Percentiles rank a stretch among this genome's conserved stretches.
These are phyloP conservation scores for Malacosoma neustria DNA, from an alignment of 2,888 invertebrate species.

Conservation along the genomic window DNA sequence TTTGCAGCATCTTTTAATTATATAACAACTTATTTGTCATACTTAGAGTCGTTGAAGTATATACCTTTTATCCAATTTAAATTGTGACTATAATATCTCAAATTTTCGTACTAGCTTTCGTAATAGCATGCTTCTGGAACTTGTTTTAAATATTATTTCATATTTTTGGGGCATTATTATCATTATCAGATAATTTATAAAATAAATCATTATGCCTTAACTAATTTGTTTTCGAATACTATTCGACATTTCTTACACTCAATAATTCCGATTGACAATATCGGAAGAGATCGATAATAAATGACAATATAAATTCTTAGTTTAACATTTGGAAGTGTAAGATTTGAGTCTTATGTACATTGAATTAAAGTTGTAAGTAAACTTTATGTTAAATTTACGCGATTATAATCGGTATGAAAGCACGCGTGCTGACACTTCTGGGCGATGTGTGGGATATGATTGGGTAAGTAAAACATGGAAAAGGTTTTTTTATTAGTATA, in stretches of 20 bases:
- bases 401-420: conserved; percentile 13
- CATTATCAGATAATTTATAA: conserved; percentile 11
- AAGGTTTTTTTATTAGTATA: conserved; percentile 16
- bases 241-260: conserved; percentile 15
- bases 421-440: conserved; percentile 28
- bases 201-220: conserved; percentile 4
- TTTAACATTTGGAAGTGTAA: conserved; percentile 2
- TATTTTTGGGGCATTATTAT: too few relatives aligned
- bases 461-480: conserved; percentile 20
- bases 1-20: too few relatives aligned
- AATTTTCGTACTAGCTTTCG: too few relatives aligned
- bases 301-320: conserved; percentile 20
- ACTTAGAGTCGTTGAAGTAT: too few relatives aligned
- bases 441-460: conserved; percentile 24
- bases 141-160: too few relatives aligned
- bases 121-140: too few relatives aligned
- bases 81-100: too few relatives aligned
- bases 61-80: too few relatives aligned
- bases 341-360: conserved; percentile 10
- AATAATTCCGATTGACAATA: conserved; percentile 20
- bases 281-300: conserved; percentile 21
- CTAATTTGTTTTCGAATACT: conserved; percentile 1
- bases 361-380: conserved; percentile 6
- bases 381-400: conserved; percentile 1
- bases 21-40: too few relatives aligned